A percentile compares a stretch with the other conserved stretches of the same genome.
Conservation (phyloP, 2,888 invertebrate genomes). For the Drosophila mimica region DNA sequence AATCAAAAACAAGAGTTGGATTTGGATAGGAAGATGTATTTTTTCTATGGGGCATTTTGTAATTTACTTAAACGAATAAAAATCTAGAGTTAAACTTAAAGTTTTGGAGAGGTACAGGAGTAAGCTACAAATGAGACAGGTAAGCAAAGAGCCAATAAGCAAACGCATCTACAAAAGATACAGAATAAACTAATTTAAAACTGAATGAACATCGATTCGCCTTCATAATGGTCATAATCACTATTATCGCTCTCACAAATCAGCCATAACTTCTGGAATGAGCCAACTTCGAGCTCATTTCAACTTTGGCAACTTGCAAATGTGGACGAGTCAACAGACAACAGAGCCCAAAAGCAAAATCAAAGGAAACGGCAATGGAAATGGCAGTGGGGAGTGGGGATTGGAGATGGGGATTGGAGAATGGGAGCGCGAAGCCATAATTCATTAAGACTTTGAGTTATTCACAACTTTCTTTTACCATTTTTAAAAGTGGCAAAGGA, state of each 20-base stretch:
- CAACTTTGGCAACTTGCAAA: constrained; percentile 36
- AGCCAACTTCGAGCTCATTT: constrained; percentile 26
- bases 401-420: background rate
- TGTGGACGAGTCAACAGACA: constrained; percentile 14
- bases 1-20: background rate
- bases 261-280: constrained; percentile 9
- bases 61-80: background rate
- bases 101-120: background rate
- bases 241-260: constrained; percentile 20
- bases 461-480: constrained; percentile 63
- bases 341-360: background rate
- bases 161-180: background rate
- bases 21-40: background rate
- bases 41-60: background rate
- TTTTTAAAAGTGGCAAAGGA: constrained; percentile 39
- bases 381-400: background rate
- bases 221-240: constrained; percentile 31
- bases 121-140: background rate
- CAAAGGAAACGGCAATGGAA: constrained; percentile 15
- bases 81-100: too few relatives aligned
- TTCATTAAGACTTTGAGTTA: constrained; percentile 77
- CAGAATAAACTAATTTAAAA: background rate
- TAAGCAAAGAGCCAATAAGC: background rate
- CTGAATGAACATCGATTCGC: background rate
- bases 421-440: constrained; percentile 50